These are phyloP conservation scores for Drosophila subobscura DNA, from an alignment of 1,140 invertebrate species.

Conservation along the genomic window DNA sequence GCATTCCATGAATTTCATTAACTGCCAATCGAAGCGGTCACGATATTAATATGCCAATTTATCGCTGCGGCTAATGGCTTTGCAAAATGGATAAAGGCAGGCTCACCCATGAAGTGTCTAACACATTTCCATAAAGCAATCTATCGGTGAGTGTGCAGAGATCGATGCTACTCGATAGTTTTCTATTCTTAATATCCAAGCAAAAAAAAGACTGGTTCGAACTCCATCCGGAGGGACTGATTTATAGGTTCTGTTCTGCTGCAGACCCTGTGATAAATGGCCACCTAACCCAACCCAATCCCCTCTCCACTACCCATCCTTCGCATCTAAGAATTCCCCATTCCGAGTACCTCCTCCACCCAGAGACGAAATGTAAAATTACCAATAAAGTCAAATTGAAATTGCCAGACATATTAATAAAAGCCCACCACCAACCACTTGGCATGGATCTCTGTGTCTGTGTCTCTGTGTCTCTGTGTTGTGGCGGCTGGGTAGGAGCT, in stretches of 20 bases:
- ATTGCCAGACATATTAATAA: constrained; percentile 83
- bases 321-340: neutral
- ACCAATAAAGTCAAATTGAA: constrained; percentile 82
- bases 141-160: no score
- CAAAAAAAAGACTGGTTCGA: neutral
- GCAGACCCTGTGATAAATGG: constrained; percentile 24
- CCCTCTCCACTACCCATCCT: neutral
- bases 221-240: constrained; percentile 10
- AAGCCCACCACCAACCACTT: constrained; percentile 51
- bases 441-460: constrained; percentile 1
- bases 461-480: no score
- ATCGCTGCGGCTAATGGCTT: constrained; percentile 9
- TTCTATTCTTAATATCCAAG: constrained; percentile 13
- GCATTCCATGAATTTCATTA: constrained; percentile 41
- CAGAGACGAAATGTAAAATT: constrained; percentile 71
- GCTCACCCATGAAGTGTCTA: neutral
- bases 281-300: constrained; percentile 13
- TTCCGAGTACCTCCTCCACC: neutral
- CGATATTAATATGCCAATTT: constrained; percentile 41
- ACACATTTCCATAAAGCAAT: neutral
- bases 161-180: neutral
- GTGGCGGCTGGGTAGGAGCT: neutral
- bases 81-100: neutral
- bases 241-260: constrained; percentile 17
- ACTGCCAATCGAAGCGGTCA: constrained; percentile 18